Base-by-base conservation (phyloP, 1,140 invertebrate species). In the Phortica variegata region DNA sequence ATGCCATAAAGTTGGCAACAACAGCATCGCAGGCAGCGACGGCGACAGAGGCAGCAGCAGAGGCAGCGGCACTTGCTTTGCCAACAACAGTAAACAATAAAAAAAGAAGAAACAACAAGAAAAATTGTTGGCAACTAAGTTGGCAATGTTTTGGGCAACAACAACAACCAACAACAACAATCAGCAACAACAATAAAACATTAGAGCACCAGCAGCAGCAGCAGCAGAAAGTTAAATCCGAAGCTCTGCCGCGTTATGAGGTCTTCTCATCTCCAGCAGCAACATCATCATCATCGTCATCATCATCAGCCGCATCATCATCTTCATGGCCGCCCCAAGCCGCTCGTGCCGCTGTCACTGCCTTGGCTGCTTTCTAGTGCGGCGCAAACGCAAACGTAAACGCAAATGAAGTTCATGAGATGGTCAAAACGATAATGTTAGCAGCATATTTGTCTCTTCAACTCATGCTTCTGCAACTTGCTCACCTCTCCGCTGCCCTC, bases 1-100 rank as follows among this genome's bases (percentile, higher is more conserved):
- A 68, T 68, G 63, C 63, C 63, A 68, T 68, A 63, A 68, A 68
- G 63, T 68, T 68, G 63, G 63, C 63, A 66, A 68, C 63, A 26
- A 26, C 23, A 26, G 23, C 23, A 26, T 6, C 23, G 10, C 5
- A 10, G 10, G 10, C 23, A 26, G 10, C 5, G 5, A 26, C 23
- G 10, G 23, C 23, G 10, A 26, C 23, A 26, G 10, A 5, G 10
- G 10, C 23, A 26, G 10, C 10, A 26, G 10, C 23, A 10, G 10
- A 26, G 5, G n/a, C 5, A 26, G 23, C 23, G 10, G 23, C 23
- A 68, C 63, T 68, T 68, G 63, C 63, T 66, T 51, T 66, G 61
- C 61, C 55, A 58, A 53, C 57, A 54, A 34, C 39, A 47, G 10
- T 10, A 26, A 26, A 26, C 23, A 26, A 26, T 26, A 26, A 26